Evolutionary conservation across 2,888 invertebrate genomes (phyloP).

Genomic region (Ametastegia equiseti): DNA sequence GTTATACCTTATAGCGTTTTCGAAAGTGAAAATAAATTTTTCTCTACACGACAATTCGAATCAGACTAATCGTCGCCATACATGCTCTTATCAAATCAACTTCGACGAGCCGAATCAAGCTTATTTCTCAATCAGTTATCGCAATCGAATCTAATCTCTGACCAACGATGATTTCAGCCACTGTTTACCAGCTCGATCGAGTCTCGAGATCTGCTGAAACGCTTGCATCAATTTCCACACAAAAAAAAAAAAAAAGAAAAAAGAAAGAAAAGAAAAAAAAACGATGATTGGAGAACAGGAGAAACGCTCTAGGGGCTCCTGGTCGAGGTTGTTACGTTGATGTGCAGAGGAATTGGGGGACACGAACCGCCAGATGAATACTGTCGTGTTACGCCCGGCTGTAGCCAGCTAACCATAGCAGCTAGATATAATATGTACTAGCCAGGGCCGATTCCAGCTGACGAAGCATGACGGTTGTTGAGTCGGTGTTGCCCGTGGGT

Average conservation of each 20-base stretch:
- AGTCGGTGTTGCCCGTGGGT: slow-evolving; percentile 24
- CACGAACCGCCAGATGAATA: slow-evolving; percentile 56
- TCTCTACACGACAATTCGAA: neutral
- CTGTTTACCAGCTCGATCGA: neutral
- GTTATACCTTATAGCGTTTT: neutral
- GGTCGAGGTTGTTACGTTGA: slow-evolving; percentile 53
- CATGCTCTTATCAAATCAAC: neutral
- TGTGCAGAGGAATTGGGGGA: slow-evolving; percentile 57
- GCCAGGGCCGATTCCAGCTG: slow-evolving; percentile 55
- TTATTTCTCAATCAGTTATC: too few relatives aligned
- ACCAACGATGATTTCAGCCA: neutral
- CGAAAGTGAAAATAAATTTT: neutral
- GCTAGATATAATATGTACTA: slow-evolving; percentile 47
- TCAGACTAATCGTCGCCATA: neutral
- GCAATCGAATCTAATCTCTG: neutral
- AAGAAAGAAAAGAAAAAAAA: slow-evolving; percentile 23
- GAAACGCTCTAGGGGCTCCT: slow-evolving; percentile 50
- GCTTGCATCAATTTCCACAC: neutral
- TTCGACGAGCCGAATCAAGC: too few relatives aligned
- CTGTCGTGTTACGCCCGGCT: slow-evolving; percentile 53
- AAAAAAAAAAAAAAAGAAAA: neutral
- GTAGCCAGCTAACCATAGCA: slow-evolving; percentile 50
- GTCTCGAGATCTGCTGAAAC: neutral
- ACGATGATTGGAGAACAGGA: too few relatives aligned
- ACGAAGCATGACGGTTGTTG: slow-evolving; percentile 56